These are phyloP conservation scores for Macrostomum cliftonense DNA, from an alignment of 2,888 invertebrate genomes.

Conservation along the genomic window DNA sequence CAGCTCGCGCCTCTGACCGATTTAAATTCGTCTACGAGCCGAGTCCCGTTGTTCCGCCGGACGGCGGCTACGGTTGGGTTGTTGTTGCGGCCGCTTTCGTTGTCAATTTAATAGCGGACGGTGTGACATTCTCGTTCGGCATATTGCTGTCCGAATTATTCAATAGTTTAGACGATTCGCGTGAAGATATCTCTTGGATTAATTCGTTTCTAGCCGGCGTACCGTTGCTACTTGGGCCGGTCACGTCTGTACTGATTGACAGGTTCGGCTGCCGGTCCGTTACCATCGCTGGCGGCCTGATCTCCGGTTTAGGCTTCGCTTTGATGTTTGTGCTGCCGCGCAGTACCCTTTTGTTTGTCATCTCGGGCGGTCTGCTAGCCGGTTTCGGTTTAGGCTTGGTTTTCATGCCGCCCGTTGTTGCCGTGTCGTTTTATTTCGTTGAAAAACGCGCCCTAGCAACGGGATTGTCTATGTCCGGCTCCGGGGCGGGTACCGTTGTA, in stretches of 20 bases:
- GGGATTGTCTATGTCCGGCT: conserved; percentile 82
- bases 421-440: conserved; percentile 36
- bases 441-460: conserved; percentile 34
- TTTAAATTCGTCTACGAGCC: no score
- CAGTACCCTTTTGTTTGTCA: conserved; percentile 27
- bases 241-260: conserved; percentile 29
- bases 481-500: conserved; percentile 78
- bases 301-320: conserved; percentile 27
- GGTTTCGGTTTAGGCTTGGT: conserved; percentile 33
- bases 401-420: conserved; percentile 33
- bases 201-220: conserved; percentile 75
- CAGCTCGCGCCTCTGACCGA: no score
- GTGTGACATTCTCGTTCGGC: conserved; percentile 75
- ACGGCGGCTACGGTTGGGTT: conserved; percentile 83
- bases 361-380: conserved; percentile 27
- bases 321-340: conserved; percentile 24
- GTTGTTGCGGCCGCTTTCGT: conserved; percentile 69
- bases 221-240: conserved; percentile 48
- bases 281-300: conserved; percentile 27
- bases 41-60: conserved; percentile 42
- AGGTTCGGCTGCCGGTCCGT: conserved; percentile 31
- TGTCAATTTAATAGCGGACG: conserved; percentile 73
- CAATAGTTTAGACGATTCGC: conserved; percentile 61
- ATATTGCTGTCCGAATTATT: conserved; percentile 67
- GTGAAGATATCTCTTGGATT: conserved; percentile 71